phyloP scores from a whole-genome alignment of 1,140 invertebrate species.

The Drosophila ambigua region DNA sequence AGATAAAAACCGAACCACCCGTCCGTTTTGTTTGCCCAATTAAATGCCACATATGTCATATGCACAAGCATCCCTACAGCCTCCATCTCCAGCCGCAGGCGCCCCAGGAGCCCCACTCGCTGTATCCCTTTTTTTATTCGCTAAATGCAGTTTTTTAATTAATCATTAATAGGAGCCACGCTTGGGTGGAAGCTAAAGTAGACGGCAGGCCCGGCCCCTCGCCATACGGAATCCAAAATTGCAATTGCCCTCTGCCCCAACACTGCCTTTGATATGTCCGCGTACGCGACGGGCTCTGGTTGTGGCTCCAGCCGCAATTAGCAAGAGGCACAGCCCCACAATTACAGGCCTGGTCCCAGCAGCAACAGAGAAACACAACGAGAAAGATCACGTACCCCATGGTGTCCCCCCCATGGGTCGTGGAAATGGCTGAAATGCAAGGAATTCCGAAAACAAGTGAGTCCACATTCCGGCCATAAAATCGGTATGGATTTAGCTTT shows the following conservation, averaged over 20 bases:
- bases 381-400: slow-evolving; percentile 34
- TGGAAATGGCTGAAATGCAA: slow-evolving; percentile 35
- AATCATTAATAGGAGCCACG: slow-evolving; percentile 77
- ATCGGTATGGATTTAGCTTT: too few relatives aligned
- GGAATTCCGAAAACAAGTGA: slow-evolving; percentile 44
- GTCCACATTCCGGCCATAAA: too few relatives aligned
- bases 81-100: neutral
- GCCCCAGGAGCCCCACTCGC: neutral
- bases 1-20: slow-evolving; percentile 51
- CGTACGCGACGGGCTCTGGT: neutral
- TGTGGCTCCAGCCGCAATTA: slow-evolving; percentile 62
- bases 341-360: neutral
- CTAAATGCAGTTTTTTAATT: slow-evolving; percentile 73
- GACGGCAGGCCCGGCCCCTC: slow-evolving; percentile 32
- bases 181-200: slow-evolving; percentile 63
- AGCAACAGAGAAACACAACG: slow-evolving; percentile 33
- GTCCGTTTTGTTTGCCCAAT: slow-evolving; percentile 76
- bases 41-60: slow-evolving; percentile 81
- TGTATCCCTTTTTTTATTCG: slow-evolving; percentile 4
- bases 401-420: slow-evolving; percentile 16
- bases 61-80: slow-evolving; percentile 24
- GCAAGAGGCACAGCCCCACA: slow-evolving; percentile 35
- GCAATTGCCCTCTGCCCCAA: slow-evolving; percentile 29
- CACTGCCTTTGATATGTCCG: slow-evolving; percentile 69
- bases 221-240: slow-evolving; percentile 64